Conservation (phyloP, 2,888 invertebrate genomes). For the Agriopis aurantiaria region DNA sequence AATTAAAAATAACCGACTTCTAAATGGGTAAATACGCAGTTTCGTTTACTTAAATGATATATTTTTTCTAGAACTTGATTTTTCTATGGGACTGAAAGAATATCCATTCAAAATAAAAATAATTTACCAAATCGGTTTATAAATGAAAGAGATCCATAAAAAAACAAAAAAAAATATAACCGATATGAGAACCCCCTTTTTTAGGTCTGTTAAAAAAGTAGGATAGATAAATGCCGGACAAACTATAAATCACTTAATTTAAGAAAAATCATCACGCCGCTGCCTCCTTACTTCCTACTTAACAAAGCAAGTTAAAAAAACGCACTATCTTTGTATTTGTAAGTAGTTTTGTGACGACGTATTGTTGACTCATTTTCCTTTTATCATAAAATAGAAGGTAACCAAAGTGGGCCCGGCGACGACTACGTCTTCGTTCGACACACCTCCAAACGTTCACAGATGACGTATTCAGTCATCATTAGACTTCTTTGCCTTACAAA, state of each 20-base stretch:
- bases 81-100: no score
- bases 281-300: not conserved
- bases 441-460: slow-evolving; percentile 53
- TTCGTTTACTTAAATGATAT: no score
- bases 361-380: slow-evolving; percentile 14
- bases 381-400: slow-evolving; percentile 14
- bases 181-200: no score
- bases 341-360: not conserved
- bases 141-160: no score
- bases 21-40: no score
- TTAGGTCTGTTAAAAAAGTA: no score
- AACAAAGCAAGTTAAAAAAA: no score
- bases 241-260: not conserved
- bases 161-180: no score
- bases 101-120: no score
- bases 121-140: no score
- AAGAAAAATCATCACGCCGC: not conserved
- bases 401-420: slow-evolving; percentile 36
- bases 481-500: slow-evolving; percentile 23
- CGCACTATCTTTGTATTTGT: not conserved
- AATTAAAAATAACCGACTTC: no score
- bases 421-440: slow-evolving; percentile 52
- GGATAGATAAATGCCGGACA: not conserved
- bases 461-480: slow-evolving; percentile 22
- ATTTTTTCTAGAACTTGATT: no score